phyloP scores from a whole-genome alignment of 2,888 invertebrate genomes.

The Marronus borbonicus region DNA sequence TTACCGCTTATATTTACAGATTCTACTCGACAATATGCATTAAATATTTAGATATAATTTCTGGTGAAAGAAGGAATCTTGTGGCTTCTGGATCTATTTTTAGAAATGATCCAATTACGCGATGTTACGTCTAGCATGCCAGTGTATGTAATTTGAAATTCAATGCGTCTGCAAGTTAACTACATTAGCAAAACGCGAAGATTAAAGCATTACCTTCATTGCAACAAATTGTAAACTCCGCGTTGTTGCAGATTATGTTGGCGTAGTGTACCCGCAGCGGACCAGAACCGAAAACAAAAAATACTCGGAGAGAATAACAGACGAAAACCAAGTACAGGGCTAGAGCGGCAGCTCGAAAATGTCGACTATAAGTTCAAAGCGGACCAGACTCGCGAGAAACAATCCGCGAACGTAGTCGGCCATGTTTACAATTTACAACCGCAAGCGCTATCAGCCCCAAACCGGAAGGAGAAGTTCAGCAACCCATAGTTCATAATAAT shows the following conservation, averaged over 20 bases:
- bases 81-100: no score
- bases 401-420: neutral
- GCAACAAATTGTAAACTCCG: neutral
- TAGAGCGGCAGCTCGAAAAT: neutral
- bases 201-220: no score
- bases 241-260: constrained; percentile 5
- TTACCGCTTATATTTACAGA: no score
- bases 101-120: no score
- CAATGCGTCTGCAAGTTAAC: constrained; percentile 2
- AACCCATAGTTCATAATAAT: constrained; percentile 47
- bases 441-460: constrained; percentile 35
- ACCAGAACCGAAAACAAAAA: constrained; percentile 1
- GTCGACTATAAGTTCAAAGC: neutral
- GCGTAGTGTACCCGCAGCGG: neutral
- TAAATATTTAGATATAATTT: no score
- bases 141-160: constrained; percentile 12
- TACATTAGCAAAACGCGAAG: neutral
- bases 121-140: no score
- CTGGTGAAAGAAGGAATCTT: no score
- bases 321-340: no score
- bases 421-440: constrained; percentile 35
- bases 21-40: no score
- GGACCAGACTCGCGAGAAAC: neutral
- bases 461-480: constrained; percentile 33
- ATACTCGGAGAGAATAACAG: no score